Conservation (phyloP, 2,797 vertebrate species). For the Anisognathus igniventris region DNA sequence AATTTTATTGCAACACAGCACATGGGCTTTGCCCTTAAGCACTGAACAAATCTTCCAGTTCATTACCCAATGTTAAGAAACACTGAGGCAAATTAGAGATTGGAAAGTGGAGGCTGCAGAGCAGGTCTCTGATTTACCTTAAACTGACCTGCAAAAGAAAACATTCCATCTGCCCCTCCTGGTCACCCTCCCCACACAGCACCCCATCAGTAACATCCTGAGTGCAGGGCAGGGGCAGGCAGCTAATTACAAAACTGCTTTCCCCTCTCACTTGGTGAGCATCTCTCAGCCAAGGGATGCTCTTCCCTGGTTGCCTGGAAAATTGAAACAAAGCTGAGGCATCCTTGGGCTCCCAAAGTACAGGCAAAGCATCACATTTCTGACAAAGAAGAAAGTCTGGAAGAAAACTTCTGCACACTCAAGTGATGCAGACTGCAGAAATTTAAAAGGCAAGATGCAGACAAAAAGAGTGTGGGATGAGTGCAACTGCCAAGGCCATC, state of each 20-base stretch:
- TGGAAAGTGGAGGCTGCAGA: neutral
- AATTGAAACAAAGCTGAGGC: neutral
- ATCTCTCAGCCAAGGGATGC: neutral
- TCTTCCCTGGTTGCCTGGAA: neutral
- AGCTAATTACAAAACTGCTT: neutral
- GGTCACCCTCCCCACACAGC: neutral
- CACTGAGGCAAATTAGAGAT: neutral
- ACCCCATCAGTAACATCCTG: rapidly evolving
- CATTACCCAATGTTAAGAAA: neutral
- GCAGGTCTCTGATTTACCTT: neutral
- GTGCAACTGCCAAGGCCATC: neutral
- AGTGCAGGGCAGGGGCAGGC: neutral
- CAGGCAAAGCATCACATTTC: neutral
- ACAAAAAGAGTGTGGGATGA: neutral
- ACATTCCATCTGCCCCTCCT: neutral
- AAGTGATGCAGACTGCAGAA: neutral
- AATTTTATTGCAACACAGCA: neutral
- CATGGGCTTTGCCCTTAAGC: neutral
- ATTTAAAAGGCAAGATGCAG: neutral
- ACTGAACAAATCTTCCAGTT: neutral
- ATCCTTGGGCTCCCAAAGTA: rapidly evolving
- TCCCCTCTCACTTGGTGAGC: neutral
- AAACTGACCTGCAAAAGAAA: neutral
- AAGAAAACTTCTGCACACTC: neutral
- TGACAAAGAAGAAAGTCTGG: neutral